Base-by-base conservation (phyloP, 92 coral and sea anemone genomes). In the Parazoanthus swiftii region DNA sequence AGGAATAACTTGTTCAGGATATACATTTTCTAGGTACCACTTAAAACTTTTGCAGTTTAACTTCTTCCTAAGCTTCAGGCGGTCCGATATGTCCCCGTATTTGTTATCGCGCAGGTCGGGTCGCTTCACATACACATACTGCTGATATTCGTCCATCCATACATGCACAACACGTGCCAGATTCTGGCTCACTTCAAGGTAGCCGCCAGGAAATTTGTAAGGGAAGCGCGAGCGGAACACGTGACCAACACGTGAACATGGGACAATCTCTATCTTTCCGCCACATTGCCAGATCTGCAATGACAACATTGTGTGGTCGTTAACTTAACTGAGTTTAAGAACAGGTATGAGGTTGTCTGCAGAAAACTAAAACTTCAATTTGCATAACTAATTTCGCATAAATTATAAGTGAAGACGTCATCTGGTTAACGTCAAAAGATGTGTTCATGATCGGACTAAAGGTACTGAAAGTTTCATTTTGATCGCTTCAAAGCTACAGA, bases 241-340 rank as follows among this genome's bases (percentile, higher is more conserved):
- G 92, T 95, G 98, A 65, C 98, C 98, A 37, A 95, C 98, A 81
- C 96, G 98, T 39, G 98, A 95, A 65, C 98, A 95, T 6, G 98
- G 98, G 70, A 95, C 80, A 63, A 95, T 95, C 84, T 95, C 98
- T 8, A 95, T 75, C 80, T 93, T 93, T 58, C 98, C 98, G 43
- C 98, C 98, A 83, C 98, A 95, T 79, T 95, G 98, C 98, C 98
- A 95, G 77, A 95, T 91, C 98, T 95, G 66, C 29, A 37, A 16
- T 84, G 77, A 15, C 3, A 54, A 54, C 59, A 54, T 54, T 54
- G 11, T 54, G 20, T 14, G 59, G 18, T 11, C 59, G 18, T 54
- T 54, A 1, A 54, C 18, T 54, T 13, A 2, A 13, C 59, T 54
- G 59, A 11, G 7, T 48, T 48, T 6, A 10, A 0, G 11, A 11